Percentiles rank a stretch among this genome's conserved stretches.
Evolutionary conservation across 2,797 vertebrate genomes (phyloP).

Genomic region (Loriculus beryllinus): DNA sequence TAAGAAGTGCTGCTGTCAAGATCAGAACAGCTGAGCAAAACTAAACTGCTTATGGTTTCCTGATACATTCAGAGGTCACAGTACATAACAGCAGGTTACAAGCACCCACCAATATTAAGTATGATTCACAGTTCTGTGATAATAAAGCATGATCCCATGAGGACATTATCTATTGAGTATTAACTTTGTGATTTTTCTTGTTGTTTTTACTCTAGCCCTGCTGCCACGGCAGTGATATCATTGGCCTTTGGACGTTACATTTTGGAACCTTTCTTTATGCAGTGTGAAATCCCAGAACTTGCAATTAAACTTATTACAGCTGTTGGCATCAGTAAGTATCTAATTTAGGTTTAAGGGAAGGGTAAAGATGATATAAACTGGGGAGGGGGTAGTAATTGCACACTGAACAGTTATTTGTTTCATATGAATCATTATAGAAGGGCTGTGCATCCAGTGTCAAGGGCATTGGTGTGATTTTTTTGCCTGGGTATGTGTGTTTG

Average conservation of each 20-base stretch:
- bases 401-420: neutral
- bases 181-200: neutral
- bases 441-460: neutral
- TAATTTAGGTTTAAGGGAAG: neutral
- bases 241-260: slow-evolving; percentile 94
- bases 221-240: slow-evolving; percentile 89
- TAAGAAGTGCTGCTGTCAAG: neutral
- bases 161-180: neutral
- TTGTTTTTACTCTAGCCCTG: slow-evolving; percentile 79
- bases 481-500: neutral
- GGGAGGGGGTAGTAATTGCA: neutral
- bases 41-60: neutral
- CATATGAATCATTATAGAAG: neutral
- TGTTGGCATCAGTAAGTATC: slow-evolving; percentile 88
- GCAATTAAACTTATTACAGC: slow-evolving; percentile 90
- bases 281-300: slow-evolving; percentile 86
- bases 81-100: neutral
- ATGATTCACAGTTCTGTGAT: neutral
- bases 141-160: neutral
- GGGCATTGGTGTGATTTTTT: neutral
- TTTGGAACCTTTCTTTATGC: slow-evolving; percentile 94
- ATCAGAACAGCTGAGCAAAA: neutral
- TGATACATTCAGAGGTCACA: neutral
- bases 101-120: neutral
- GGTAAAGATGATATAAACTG: neutral